Conservation (phyloP, 2,113 vertebrate genomes). For the Entosphenus tridentatus region DNA sequence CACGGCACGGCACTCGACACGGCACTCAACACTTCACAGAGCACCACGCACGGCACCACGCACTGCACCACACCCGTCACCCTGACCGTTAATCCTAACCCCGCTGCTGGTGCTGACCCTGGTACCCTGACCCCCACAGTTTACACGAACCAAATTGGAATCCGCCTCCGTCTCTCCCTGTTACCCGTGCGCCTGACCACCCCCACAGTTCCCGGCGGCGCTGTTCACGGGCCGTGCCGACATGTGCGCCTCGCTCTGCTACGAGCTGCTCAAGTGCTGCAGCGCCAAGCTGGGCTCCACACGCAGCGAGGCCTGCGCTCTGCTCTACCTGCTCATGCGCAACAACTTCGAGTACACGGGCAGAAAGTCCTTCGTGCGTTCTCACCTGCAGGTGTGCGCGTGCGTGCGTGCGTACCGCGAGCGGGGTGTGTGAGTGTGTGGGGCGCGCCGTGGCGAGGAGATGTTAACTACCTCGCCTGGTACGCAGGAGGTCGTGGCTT, state of each 20-base stretch:
- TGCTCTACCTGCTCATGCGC: slow-evolving; percentile 94
- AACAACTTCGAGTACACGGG: slow-evolving; percentile 98
- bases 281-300: slow-evolving; percentile 93
- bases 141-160: not conserved
- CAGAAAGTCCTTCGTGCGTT: slow-evolving; percentile 82
- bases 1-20: too few relatives aligned
- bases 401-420: too few relatives aligned
- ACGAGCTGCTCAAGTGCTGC: slow-evolving; percentile 85
- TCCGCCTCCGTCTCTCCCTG: not conserved
- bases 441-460: too few relatives aligned
- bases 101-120: too few relatives aligned
- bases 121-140: too few relatives aligned
- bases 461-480: too few relatives aligned
- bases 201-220: slow-evolving; percentile 58
- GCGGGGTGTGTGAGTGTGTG: too few relatives aligned
- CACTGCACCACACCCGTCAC: too few relatives aligned
- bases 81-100: too few relatives aligned
- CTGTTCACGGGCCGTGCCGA: slow-evolving; percentile 91
- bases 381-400: slow-evolving; percentile 56
- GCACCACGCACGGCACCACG: too few relatives aligned
- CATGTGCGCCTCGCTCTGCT: slow-evolving; percentile 88
- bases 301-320: slow-evolving; percentile 64
- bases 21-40: too few relatives aligned
- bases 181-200: not conserved
- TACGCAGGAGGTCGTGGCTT: too few relatives aligned